These are phyloP conservation scores for Fukomys damarensis DNA, from an alignment of 2,113 vertebrate genomes.

Conservation along the genomic window DNA sequence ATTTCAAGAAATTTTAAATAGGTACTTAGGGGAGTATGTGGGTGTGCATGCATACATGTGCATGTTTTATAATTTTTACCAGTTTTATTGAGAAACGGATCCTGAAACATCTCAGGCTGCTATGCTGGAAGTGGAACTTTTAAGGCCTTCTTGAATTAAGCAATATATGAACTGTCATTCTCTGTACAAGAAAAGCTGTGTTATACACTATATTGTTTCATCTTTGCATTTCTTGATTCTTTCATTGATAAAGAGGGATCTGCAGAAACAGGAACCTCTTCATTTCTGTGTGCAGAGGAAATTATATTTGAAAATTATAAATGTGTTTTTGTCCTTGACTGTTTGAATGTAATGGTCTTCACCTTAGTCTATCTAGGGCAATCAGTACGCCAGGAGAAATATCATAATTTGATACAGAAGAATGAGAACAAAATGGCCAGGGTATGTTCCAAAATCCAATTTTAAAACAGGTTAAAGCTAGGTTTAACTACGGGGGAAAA, in stretches of 20 bases:
- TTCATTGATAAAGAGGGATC: background rate
- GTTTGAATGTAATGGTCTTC: background rate
- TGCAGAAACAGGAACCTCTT: background rate
- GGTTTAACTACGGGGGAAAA: background rate
- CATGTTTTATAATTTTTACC: background rate
- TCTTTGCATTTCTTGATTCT: background rate
- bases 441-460: background rate
- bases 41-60: background rate
- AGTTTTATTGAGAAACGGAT: background rate
- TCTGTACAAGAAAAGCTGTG: background rate
- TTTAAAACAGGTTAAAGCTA: background rate
- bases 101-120: background rate
- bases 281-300: background rate
- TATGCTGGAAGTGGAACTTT: background rate
- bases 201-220: background rate
- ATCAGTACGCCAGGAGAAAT: background rate
- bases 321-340: background rate
- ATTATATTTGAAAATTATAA: background rate
- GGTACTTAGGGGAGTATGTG: background rate
- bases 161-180: background rate
- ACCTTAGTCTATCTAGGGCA: background rate
- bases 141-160: background rate
- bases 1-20: background rate
- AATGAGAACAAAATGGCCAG: conserved; percentile 1
- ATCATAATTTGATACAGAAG: background rate